Conservation (phyloP, 2,797 vertebrate genomes). For the Aselliscus stoliczkanus region DNA sequence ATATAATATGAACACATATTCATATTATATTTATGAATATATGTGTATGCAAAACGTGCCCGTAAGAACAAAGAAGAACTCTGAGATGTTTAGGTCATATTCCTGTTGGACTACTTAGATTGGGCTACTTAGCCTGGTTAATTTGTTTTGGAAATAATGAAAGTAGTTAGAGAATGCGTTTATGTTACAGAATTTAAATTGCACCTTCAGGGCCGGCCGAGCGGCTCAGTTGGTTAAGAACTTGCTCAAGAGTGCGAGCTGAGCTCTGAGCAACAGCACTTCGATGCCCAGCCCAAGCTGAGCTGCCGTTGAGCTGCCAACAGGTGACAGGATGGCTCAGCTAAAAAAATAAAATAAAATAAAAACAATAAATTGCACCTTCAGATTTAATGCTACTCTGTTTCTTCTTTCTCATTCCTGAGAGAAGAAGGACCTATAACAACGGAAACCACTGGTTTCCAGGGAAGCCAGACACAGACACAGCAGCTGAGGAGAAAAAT, state of each 20-base stretch:
- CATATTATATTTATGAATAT: not conserved
- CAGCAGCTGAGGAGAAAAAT: not conserved
- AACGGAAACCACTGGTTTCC: conserved; percentile 2
- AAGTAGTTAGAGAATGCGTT: not conserved
- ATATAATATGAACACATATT: not conserved
- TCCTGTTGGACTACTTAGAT: not conserved
- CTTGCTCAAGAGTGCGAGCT: too few relatives aligned
- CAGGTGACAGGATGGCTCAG: too few relatives aligned
- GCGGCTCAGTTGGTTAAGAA: too few relatives aligned
- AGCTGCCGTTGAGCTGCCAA: too few relatives aligned
- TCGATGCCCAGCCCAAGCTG: too few relatives aligned
- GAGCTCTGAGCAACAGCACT: too few relatives aligned
- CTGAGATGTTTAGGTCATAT: not conserved
- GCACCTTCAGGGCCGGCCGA: not conserved
- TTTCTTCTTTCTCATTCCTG: not conserved
- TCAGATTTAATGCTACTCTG: not conserved
- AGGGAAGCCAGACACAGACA: not conserved
- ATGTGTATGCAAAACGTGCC: not conserved
- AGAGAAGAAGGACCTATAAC: not conserved
- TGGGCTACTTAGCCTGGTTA: not conserved
- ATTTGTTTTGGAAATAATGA: not conserved
- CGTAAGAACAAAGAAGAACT: not conserved
- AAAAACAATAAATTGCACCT: not conserved
- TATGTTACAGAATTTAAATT: not conserved
- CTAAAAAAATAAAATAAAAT: too few relatives aligned